These are phyloP conservation scores for Allygus modestus DNA, from an alignment of 2,888 invertebrate genomes.

Conservation along the genomic window DNA sequence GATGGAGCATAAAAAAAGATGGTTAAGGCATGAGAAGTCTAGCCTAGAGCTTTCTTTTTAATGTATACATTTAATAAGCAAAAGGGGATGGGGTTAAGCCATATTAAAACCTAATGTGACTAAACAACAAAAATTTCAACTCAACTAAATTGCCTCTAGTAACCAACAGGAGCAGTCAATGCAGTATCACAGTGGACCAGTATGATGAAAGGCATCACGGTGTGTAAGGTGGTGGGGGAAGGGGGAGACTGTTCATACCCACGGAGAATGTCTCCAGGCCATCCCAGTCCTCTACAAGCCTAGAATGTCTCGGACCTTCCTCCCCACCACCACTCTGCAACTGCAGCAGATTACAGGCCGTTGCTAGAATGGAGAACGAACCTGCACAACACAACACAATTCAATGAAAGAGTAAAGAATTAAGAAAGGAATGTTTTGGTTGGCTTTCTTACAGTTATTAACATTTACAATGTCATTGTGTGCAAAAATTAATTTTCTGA, in stretches of 20 bases:
- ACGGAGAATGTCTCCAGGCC: constrained; percentile 79
- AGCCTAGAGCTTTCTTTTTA: too few species aligned
- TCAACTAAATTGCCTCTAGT: too few species aligned
- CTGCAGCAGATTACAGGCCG: constrained; percentile 83
- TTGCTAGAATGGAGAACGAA: constrained; percentile 81
- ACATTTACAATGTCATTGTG: too few species aligned
- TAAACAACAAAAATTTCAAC: not conserved
- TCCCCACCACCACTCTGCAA: constrained; percentile 72
- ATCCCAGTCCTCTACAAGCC: constrained; percentile 81
- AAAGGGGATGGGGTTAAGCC: not conserved
- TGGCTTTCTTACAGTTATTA: too few species aligned
- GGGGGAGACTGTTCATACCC: constrained; percentile 69
- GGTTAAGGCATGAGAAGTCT: too few species aligned
- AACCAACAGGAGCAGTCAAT: not conserved
- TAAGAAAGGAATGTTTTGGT: too few species aligned
- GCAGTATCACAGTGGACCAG: not conserved
- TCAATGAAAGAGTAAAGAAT: constrained; percentile 28
- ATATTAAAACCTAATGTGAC: not conserved
- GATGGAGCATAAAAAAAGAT: too few species aligned
- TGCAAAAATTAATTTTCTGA: too few species aligned
- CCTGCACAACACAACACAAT: constrained; percentile 76
- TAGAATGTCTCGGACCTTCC: constrained; percentile 76
- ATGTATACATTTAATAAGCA: too few species aligned
- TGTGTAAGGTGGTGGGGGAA: constrained; percentile 79
- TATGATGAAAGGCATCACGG: constrained; percentile 73